Evolutionary conservation across 2,888 invertebrate genomes (phyloP).

Genomic region (Tetheella fluctuosa): DNA sequence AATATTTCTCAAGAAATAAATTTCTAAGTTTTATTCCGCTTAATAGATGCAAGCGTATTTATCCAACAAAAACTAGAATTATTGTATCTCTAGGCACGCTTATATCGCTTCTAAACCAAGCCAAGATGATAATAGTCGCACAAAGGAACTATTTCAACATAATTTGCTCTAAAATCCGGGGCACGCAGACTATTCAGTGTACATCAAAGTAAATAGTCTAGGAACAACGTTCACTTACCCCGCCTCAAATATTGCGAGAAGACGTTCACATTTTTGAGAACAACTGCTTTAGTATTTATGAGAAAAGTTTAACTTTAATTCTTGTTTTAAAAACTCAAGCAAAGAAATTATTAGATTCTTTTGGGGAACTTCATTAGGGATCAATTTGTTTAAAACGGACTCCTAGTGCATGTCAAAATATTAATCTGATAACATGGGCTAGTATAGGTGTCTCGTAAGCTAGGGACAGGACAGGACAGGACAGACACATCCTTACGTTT

Average conservation of each 20-base stretch:
- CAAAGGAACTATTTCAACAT: slow-evolving; percentile 69
- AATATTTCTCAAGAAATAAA: no score
- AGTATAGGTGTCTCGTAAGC: no score
- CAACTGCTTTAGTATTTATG: neutral
- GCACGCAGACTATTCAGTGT: slow-evolving; percentile 67
- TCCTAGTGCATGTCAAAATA: no score
- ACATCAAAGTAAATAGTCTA: slow-evolving; percentile 71
- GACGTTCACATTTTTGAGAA: slow-evolving; percentile 20
- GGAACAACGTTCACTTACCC: slow-evolving; percentile 31
- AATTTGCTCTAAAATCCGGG: slow-evolving; percentile 66
- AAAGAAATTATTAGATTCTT: no score
- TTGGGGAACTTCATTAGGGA: no score
- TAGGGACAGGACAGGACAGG: no score
- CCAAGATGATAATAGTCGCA: slow-evolving; percentile 46
- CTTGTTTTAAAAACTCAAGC: no score
- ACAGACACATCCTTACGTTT: no score
- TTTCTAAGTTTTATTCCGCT: no score
- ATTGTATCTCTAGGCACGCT: slow-evolving; percentile 31
- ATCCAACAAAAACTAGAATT: slow-evolving; percentile 33
- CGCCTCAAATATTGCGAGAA: slow-evolving; percentile 47
- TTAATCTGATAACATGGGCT: no score
- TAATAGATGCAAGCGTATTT: no score
- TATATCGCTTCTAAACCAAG: slow-evolving; percentile 39
- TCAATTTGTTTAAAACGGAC: no score
- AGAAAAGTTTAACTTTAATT: neutral